A percentile compares a stretch with the other conserved stretches of the same genome.
Evolutionary conservation across 1,140 invertebrate genomes (phyloP).

Genomic region (Bombus cullumanus): DNA sequence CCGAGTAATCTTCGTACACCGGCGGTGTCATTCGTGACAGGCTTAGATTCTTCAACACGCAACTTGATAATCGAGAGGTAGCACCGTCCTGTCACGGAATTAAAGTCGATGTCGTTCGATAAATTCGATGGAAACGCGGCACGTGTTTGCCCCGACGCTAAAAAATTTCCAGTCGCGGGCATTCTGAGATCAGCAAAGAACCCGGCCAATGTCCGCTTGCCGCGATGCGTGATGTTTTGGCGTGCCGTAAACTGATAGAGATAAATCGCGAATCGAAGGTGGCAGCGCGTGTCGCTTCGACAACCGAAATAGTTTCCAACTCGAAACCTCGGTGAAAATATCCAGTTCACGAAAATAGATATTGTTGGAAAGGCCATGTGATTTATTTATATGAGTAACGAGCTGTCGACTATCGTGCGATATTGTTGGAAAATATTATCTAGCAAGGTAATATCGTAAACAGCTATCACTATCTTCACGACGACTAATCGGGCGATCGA

Average conservation of each 20-base stretch:
- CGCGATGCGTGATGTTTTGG: not conserved
- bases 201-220: not conserved
- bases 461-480: not conserved
- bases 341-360: constrained; percentile 18
- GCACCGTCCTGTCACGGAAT: not conserved
- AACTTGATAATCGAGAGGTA: not conserved
- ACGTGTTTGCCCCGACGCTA: not conserved
- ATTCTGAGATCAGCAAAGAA: not conserved
- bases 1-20: not conserved
- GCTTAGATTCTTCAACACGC: not conserved
- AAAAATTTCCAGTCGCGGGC: not conserved
- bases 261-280: constrained; percentile 27
- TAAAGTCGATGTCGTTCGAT: not conserved
- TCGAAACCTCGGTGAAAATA: constrained; percentile 12
- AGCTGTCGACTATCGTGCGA: not conserved
- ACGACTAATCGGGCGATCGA: not conserved
- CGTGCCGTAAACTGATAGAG: not conserved
- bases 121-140: not conserved
- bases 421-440: constrained; percentile 4
- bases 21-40: constrained; percentile 16
- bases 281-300: not conserved
- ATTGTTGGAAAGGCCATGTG: constrained; percentile 18
- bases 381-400: constrained; percentile 40
- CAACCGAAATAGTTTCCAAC: constrained; percentile 1
- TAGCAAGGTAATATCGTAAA: not conserved